Percentiles rank a stretch among this genome's conserved stretches.
These are phyloP conservation scores for Azemiops feae DNA, from an alignment of 2,113 vertebrate species.

Conservation along the genomic window DNA sequence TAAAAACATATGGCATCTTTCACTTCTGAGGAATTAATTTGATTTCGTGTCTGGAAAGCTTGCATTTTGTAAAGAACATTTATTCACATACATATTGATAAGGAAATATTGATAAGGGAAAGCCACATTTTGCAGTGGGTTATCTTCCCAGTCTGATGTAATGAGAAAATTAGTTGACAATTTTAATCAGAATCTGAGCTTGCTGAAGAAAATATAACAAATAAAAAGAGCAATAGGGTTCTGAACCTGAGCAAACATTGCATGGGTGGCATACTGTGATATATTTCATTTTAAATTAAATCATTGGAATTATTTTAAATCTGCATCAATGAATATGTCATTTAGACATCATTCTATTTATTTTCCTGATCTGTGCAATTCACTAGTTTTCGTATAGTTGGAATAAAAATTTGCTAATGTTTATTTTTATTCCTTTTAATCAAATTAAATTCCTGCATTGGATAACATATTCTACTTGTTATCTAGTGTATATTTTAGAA, in stretches of 20 bases:
- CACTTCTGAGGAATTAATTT: neutral
- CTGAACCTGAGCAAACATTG: neutral
- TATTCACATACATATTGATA: neutral
- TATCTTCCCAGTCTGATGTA: neutral
- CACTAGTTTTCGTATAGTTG: neutral
- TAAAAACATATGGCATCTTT: neutral
- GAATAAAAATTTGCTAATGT: neutral
- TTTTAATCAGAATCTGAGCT: neutral
- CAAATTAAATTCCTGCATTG: slow-evolving; percentile 28
- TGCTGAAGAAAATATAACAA: neutral
- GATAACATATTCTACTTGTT: slow-evolving; percentile 18
- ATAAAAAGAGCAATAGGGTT: neutral
- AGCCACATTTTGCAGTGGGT: neutral
- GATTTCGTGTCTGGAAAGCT: neutral
- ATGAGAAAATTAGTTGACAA: neutral
- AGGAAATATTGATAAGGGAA: neutral
- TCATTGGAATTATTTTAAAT: neutral
- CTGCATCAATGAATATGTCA: neutral
- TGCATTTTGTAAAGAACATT: slow-evolving; percentile 1
- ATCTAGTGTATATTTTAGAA: slow-evolving; percentile 44
- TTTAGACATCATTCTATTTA: neutral
- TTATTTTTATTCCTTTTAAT: slow-evolving; percentile 31
- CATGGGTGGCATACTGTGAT: neutral
- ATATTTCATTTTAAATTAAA: neutral
- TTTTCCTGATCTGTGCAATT: neutral